Evolutionary conservation across 2,888 invertebrate species (phyloP).

Genomic region (Noctua fimbriata): DNA sequence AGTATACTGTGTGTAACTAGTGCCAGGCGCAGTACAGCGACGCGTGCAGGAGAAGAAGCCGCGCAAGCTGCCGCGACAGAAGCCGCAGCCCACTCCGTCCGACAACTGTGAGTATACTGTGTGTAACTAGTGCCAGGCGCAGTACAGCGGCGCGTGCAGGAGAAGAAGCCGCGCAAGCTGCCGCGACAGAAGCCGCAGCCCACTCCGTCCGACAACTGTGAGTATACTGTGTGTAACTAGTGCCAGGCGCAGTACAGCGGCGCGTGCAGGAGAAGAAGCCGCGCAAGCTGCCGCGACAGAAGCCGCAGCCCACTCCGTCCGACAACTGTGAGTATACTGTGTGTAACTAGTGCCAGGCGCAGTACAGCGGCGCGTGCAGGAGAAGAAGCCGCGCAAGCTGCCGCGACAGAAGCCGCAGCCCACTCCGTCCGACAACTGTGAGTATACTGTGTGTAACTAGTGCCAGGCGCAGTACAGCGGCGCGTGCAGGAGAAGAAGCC

Average conservation of each 20-base stretch:
- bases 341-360: not conserved
- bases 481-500: conserved; percentile 75
- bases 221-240: conserved; percentile 36
- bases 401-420: conserved; percentile 32
- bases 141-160: conserved; percentile 79
- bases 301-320: conserved; percentile 15
- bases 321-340: conserved; percentile 66
- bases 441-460: conserved; percentile 34
- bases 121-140: not conserved
- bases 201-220: conserved; percentile 62
- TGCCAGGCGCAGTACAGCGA: conserved; percentile 70
- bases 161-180: conserved; percentile 65
- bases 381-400: conserved; percentile 65
- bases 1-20: conserved; percentile 35
- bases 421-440: conserved; percentile 63
- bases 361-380: conserved; percentile 79
- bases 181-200: conserved; percentile 33
- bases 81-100: conserved; percentile 16
- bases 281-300: conserved; percentile 46
- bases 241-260: conserved; percentile 70
- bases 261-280: conserved; percentile 75
- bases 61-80: conserved; percentile 46
- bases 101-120: conserved; percentile 68
- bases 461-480: conserved; percentile 69
- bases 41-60: conserved; percentile 75